Evolutionary conservation across 1,140 invertebrate genomes (phyloP), one percentile per base, ranked within the genome.

Genomic region (Eumeta japonica): DNA sequence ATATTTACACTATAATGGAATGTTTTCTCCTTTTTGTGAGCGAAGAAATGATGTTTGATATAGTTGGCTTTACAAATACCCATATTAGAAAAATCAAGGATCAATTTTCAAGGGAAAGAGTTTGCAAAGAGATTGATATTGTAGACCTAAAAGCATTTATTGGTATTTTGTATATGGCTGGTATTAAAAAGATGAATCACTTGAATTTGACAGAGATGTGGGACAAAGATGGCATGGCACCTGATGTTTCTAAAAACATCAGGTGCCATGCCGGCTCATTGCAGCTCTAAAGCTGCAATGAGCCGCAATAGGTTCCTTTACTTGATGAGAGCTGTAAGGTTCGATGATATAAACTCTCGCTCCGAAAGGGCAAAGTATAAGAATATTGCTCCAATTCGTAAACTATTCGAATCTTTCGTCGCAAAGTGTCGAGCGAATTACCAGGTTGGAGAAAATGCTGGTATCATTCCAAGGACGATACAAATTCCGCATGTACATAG

Each of bases 331-430:
- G 15, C 39, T 47, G 31, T 64, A 10, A 41, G 52, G 13, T 66
- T 63, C 43, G 57, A 64, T 36, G 46, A 62, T 30, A 41, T 44
- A 15, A 12, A 36, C 12, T 47, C 52, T 37, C 37, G 46, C n/a
- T n/a, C n/a, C n/a, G n/a, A 52, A 33, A 51, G 57, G 28, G 40
- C 41, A 31, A 35, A 50, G 41, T 28, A 34, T 19, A 55, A 71
- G 39, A 62, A 61, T 31, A 30, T 66, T 9, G 55, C 62, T 12
- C 47, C 56, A 15, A 58, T 67, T 37, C 33, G 58, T 19, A 46
- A 56, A 43, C n/a, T n/a, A n/a, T n/a, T n/a, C n/a, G n/a, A n/a
- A n/a, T n/a, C n/a, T n/a, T n/a, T n/a, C n/a, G n/a, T 55, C 27
- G n/a, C 27, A 13, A 49, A 52, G 7, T 64, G 55, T 52, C 28